These are phyloP conservation scores for Brachyopa scutellaris DNA, from an alignment of 2,888 invertebrate species.

Conservation along the genomic window DNA sequence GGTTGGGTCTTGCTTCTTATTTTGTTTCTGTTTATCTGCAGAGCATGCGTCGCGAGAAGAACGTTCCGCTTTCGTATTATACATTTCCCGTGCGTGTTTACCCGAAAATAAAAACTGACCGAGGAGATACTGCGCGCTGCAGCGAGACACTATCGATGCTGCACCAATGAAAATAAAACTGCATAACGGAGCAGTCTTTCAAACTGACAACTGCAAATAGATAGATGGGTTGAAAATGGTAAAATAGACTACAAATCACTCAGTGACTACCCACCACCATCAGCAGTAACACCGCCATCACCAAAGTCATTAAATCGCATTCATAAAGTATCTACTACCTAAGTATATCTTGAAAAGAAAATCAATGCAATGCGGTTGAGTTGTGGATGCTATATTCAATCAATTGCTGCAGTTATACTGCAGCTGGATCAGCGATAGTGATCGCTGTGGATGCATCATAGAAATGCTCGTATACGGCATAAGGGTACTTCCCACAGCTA, in stretches of 20 bases:
- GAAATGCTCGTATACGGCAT: constrained; percentile 4
- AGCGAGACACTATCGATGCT: constrained; percentile 9
- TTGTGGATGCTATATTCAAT: constrained; percentile 36
- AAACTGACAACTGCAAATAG: constrained; percentile 37
- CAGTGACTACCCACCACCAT: constrained; percentile 44
- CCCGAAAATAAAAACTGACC: constrained; percentile 59
- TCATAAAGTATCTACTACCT: constrained; percentile 37
- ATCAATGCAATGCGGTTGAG: constrained; percentile 50
- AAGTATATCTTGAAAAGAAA: constrained; percentile 33
- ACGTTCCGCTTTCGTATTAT: constrained; percentile 4
- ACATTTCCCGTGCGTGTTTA: constrained; percentile 6
- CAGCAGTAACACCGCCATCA: not conserved
- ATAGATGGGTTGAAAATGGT: constrained; percentile 41
- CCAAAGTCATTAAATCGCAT: constrained; percentile 28
- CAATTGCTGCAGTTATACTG: constrained; percentile 38
- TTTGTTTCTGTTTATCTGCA: constrained; percentile 6
- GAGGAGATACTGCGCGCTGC: constrained; percentile 24
- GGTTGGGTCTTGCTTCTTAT: constrained; percentile 8
- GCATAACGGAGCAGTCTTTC: constrained; percentile 33
- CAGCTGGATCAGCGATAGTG: constrained; percentile 43
- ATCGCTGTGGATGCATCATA: constrained; percentile 31
- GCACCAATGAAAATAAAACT: constrained; percentile 22
- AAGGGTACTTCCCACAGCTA: constrained; percentile 56
- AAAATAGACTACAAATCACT: constrained; percentile 57
- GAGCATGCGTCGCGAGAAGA: constrained; percentile 58